Evolutionary conservation across 2,797 vertebrate species (phyloP).

Genomic region (Periparus ater): DNA sequence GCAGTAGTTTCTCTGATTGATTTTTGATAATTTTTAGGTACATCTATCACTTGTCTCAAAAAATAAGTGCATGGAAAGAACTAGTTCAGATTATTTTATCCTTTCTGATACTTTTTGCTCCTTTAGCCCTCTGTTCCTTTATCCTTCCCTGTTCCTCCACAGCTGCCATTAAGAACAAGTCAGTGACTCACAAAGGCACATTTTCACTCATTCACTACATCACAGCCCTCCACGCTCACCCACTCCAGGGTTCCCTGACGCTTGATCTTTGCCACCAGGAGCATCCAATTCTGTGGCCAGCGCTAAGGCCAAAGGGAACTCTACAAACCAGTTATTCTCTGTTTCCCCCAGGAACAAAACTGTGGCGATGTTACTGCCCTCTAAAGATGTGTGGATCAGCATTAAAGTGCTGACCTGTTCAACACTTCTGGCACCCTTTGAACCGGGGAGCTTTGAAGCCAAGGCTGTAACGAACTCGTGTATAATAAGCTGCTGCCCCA

Average conservation of each 20-base stretch:
- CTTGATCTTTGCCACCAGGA: constrained; percentile 66
- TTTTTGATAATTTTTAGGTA: background rate
- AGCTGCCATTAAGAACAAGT: constrained; percentile 46
- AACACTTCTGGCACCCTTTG: constrained; percentile 63
- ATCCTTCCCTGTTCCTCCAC: background rate
- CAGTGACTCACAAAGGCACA: constrained; percentile 61
- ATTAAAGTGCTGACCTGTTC: constrained; percentile 67
- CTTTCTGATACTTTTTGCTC: background rate
- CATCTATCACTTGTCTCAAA: background rate
- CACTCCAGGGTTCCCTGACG: constrained; percentile 43
- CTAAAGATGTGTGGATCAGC: constrained; percentile 60
- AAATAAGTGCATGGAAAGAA: background rate
- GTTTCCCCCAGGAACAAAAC: constrained; percentile 68
- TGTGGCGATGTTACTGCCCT: constrained; percentile 50
- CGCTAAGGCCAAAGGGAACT: constrained; percentile 64
- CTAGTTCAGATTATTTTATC: constrained; percentile 6
- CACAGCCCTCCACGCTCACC: constrained; percentile 46
- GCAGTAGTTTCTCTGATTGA: background rate
- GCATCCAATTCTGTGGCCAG: constrained; percentile 52
- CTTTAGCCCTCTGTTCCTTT: background rate
- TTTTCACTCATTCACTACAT: constrained; percentile 57
- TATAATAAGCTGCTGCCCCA: constrained; percentile 70
- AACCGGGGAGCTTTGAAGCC: constrained; percentile 55
- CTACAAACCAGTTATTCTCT: constrained; percentile 63
- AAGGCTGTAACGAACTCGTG: constrained; percentile 62